Conservation (phyloP, 2,888 invertebrate genomes). For the Ptilodon capucinus region DNA sequence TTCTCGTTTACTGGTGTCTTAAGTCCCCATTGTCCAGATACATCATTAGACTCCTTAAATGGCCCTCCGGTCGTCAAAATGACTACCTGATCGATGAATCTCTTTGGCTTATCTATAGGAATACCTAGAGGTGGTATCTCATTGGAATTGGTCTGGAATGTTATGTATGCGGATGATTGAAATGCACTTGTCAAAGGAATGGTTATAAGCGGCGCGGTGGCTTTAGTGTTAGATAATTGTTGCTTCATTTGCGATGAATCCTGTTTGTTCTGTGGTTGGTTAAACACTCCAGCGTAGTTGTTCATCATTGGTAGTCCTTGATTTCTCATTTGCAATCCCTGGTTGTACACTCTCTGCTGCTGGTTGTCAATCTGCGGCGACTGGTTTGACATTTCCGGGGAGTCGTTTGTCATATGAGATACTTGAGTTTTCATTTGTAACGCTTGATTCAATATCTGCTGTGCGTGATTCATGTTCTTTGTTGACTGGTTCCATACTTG, state of each 20-base stretch:
- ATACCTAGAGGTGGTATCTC: conserved; percentile 62
- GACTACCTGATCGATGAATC: conserved; percentile 56
- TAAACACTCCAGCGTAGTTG: not conserved
- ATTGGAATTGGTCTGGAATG: conserved; percentile 63
- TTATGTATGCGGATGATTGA: conserved; percentile 23
- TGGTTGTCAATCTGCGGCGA: not conserved
- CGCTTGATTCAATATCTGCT: not conserved
- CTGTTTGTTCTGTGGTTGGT: not conserved
- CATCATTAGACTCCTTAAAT: conserved; percentile 4
- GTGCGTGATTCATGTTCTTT: not conserved
- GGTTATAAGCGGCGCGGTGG: not conserved
- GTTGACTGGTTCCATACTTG: not conserved
- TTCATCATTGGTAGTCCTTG: not conserved
- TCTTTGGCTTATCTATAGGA: conserved; percentile 44
- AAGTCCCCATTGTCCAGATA: conserved; percentile 5
- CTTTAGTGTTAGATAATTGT: not conserved
- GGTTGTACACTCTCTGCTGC: not conserved
- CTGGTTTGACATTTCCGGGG: not conserved
- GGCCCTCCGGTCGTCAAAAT: conserved; percentile 45
- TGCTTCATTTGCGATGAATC: not conserved
- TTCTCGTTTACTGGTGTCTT: conserved; percentile 9
- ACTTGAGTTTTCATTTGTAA: not conserved
- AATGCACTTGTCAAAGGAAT: not conserved
- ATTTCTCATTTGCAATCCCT: not conserved
- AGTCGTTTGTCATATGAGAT: not conserved